phyloP scores from a whole-genome alignment of 2,113 vertebrate species.

The Pavo muticus region DNA sequence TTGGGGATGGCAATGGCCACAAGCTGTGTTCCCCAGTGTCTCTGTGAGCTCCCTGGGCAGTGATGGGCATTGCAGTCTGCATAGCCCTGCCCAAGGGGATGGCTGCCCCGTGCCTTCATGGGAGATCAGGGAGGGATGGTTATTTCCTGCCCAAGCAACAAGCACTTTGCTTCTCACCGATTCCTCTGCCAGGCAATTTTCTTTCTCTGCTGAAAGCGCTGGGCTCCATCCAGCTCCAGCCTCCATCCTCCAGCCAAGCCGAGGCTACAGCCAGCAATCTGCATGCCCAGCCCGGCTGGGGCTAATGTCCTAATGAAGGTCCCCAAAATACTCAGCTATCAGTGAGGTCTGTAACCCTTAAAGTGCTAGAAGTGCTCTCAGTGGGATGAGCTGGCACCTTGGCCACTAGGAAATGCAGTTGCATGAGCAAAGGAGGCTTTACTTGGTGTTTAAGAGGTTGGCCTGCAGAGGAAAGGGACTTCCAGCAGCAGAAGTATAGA shows the following conservation, averaged over 20 bases:
- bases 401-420: not conserved
- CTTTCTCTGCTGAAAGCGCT: not conserved
- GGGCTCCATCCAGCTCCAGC: not conserved
- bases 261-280: constrained; percentile 13
- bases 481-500: not conserved
- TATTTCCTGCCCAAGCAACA: constrained; percentile 13
- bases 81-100: accelerated
- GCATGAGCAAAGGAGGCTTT: not conserved
- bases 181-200: constrained; percentile 14
- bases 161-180: accelerated
- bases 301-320: not conserved
- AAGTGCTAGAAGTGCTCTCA: constrained; percentile 6
- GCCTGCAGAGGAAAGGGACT: not conserved
- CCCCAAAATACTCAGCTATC: not conserved
- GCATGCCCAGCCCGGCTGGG: not conserved
- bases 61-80: not conserved
- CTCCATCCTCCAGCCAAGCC: not conserved
- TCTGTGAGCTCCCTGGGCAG: not conserved
- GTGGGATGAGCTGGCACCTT: not conserved
- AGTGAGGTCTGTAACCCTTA: accelerated
- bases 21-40: accelerated
- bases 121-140: not conserved
- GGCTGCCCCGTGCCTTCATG: not conserved
- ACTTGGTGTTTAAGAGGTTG: not conserved
- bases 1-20: not conserved